Conservation (phyloP, 2,113 vertebrate genomes). For the Neomonachus schauinslandi region DNA sequence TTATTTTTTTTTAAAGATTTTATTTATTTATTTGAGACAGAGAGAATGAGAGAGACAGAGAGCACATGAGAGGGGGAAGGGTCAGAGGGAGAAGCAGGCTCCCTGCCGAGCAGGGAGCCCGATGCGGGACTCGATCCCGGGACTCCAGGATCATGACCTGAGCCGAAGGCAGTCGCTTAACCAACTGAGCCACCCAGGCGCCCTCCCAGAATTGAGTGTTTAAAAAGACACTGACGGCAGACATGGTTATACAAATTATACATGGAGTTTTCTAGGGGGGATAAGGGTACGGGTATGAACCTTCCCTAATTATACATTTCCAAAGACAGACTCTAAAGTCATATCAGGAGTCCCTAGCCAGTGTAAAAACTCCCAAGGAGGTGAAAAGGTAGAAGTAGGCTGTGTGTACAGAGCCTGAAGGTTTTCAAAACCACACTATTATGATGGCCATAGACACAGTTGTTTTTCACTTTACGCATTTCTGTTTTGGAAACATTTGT, state of each 20-base stretch:
- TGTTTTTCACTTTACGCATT: slow-evolving; percentile 23
- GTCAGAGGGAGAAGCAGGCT: too few species aligned
- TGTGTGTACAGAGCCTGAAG: background rate
- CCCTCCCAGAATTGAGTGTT: background rate
- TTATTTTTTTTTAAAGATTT: too few species aligned
- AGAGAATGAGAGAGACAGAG: too few species aligned
- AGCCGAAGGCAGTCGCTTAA: too few species aligned
- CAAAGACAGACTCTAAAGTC: background rate
- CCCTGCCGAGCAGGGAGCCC: too few species aligned
- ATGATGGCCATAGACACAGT: background rate
- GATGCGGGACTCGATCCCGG: too few species aligned
- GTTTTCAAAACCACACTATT: background rate
- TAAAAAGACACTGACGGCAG: background rate
- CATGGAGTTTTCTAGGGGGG: background rate
- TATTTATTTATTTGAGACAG: too few species aligned
- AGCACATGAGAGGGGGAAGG: too few species aligned
- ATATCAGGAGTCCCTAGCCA: background rate
- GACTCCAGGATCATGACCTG: too few species aligned
- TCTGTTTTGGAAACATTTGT: slow-evolving; percentile 66
- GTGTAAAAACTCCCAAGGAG: background rate
- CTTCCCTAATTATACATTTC: background rate
- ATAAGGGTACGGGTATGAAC: background rate
- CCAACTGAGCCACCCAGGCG: too few species aligned
- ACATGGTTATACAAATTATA: background rate
- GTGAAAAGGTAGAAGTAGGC: background rate